A percentile compares a stretch with the other conserved stretches of the same genome.
Evolutionary conservation across 2,113 vertebrate genomes (phyloP).

Genomic region (Mastomys coucha): DNA sequence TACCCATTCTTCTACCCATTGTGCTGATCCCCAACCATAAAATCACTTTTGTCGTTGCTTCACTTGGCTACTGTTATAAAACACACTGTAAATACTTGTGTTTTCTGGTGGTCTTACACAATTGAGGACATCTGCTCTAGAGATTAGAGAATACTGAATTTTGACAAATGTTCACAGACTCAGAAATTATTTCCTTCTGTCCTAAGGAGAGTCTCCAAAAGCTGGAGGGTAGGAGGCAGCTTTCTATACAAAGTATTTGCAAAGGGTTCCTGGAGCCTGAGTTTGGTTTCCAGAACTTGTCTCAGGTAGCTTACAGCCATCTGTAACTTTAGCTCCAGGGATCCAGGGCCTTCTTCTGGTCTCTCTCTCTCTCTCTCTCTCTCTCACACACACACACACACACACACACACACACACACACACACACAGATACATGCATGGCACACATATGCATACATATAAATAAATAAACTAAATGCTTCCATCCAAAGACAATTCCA

Average conservation of each 20-base stretch:
- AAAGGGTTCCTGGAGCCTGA: background rate
- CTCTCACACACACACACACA: no score
- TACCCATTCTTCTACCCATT: no score
- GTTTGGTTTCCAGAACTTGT: background rate
- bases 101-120: background rate
- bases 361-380: no score
- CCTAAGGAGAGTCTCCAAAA: background rate
- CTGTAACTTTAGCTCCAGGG: background rate
- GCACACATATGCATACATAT: background rate
- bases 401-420: background rate
- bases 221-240: background rate
- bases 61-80: background rate
- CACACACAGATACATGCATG: background rate
- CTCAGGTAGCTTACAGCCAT: background rate
- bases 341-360: background rate
- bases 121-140: background rate
- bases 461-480: background rate
- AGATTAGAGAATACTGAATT: no score
- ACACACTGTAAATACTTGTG: background rate
- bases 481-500: background rate
- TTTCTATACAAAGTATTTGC: background rate
- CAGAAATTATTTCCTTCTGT: background rate
- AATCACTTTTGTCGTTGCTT: background rate
- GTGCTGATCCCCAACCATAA: background rate
- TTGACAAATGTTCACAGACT: background rate